These are phyloP conservation scores for Teleiodes luculella DNA, from an alignment of 2,888 invertebrate species.

Conservation along the genomic window DNA sequence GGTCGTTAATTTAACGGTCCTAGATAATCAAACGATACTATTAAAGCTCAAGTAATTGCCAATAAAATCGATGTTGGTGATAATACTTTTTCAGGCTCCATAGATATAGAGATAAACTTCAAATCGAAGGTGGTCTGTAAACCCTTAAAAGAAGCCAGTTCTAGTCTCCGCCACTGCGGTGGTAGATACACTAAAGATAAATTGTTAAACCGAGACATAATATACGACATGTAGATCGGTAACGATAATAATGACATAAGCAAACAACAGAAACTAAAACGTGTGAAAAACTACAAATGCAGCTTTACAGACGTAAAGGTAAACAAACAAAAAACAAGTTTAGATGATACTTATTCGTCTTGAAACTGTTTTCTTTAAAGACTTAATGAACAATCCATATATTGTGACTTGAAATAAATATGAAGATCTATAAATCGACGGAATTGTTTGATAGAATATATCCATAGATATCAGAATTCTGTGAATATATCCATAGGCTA, in stretches of 20 bases:
- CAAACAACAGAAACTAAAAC: slow-evolving; percentile 38
- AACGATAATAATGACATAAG: slow-evolving; percentile 36
- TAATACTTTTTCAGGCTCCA: not conserved
- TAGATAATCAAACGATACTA: not conserved
- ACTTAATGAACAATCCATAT: too few relatives aligned
- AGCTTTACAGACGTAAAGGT: slow-evolving; percentile 15
- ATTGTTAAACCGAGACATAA: slow-evolving; percentile 29
- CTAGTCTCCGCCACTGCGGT: not conserved
- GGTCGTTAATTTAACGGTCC: slow-evolving; percentile 10
- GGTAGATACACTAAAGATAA: slow-evolving; percentile 38
- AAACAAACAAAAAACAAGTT: not conserved
- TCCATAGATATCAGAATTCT: too few relatives aligned
- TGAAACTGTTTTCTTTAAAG: too few relatives aligned
- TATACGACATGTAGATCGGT: slow-evolving; percentile 42
- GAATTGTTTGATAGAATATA: too few relatives aligned
- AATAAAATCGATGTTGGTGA: not conserved
- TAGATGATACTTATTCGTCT: not conserved
- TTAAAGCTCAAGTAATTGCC: not conserved
- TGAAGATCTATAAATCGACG: too few relatives aligned
- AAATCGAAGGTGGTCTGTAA: not conserved
- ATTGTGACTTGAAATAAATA: too few relatives aligned
- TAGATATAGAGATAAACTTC: not conserved
- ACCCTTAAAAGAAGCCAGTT: not conserved
- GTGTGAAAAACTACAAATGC: slow-evolving; percentile 30
- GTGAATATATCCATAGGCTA: too few relatives aligned